phyloP scores from a whole-genome alignment of 2,113 vertebrate species.

The Ia io region DNA sequence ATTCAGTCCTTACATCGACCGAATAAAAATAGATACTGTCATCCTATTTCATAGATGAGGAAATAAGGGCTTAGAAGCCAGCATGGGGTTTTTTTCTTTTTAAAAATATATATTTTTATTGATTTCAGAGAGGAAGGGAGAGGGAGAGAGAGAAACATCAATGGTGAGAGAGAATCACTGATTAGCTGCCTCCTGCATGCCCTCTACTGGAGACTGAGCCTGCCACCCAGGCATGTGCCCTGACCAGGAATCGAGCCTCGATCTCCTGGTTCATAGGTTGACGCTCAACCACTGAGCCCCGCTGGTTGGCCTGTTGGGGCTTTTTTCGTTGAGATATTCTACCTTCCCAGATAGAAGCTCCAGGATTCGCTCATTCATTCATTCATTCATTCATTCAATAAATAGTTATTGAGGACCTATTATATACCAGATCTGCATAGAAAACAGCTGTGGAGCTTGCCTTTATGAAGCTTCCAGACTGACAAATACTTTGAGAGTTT shows the following conservation, averaged over 20 bases:
- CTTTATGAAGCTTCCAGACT: neutral
- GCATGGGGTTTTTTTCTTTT: neutral
- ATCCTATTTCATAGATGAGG: neutral
- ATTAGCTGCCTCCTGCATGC: too few species aligned
- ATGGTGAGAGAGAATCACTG: too few species aligned
- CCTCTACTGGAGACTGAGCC: too few species aligned
- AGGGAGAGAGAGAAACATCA: too few species aligned
- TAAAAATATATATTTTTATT: too few species aligned
- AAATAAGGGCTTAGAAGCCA: constrained; percentile 41
- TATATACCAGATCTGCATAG: neutral
- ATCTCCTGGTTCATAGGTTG: too few species aligned
- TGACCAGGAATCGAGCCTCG: too few species aligned
- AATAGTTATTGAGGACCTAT: neutral
- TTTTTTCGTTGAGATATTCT: neutral
- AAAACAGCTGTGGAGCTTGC: neutral
- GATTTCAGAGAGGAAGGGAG: too few species aligned
- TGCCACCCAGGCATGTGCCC: too few species aligned
- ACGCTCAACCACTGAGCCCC: too few species aligned
- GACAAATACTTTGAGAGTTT: neutral
- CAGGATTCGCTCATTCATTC: neutral
- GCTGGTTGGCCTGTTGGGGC: neutral
- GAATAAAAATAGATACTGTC: neutral
- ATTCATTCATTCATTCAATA: neutral
- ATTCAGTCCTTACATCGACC: neutral
- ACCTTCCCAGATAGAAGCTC: neutral